phyloP scores from a whole-genome alignment of 2,113 vertebrate species.

The Toxotes chatareus region DNA sequence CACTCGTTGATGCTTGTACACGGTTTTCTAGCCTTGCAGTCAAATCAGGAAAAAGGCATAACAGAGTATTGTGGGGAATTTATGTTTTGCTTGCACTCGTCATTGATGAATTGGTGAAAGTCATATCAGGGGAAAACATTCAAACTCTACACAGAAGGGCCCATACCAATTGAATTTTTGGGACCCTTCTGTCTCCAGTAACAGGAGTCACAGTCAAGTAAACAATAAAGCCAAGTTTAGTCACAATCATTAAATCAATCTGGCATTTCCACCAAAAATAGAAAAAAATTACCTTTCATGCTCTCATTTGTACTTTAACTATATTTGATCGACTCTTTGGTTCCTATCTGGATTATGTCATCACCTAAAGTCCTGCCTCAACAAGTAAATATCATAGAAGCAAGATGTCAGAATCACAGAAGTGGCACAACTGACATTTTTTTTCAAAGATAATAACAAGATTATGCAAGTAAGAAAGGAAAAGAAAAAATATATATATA shows the following conservation, averaged over 20 bases:
- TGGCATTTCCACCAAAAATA: not conserved
- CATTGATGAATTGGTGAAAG: conserved; percentile 7
- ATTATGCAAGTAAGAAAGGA: too few species aligned
- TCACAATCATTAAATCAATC: conserved; percentile 23
- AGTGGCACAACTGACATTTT: too few species aligned
- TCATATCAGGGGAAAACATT: not conserved
- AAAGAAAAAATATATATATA: too few species aligned
- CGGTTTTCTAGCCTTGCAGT: conserved; percentile 1
- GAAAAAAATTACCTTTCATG: not conserved
- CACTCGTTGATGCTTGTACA: not conserved
- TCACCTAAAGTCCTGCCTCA: not conserved
- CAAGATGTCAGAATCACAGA: not conserved
- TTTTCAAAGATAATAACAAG: too few species aligned
- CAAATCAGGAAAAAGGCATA: not conserved
- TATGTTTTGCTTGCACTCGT: not conserved
- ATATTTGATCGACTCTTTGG: not conserved
- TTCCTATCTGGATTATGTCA: not conserved
- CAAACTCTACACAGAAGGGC: not conserved
- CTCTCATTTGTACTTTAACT: not conserved
- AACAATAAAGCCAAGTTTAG: conserved; percentile 17
- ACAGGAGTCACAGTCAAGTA: not conserved
- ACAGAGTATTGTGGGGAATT: not conserved
- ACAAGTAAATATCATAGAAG: not conserved
- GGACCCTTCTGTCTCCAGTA: not conserved
- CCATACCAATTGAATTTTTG: not conserved